Base-by-base conservation (phyloP, 2,797 vertebrate species). In the Gymnopithys bicolor region DNA sequence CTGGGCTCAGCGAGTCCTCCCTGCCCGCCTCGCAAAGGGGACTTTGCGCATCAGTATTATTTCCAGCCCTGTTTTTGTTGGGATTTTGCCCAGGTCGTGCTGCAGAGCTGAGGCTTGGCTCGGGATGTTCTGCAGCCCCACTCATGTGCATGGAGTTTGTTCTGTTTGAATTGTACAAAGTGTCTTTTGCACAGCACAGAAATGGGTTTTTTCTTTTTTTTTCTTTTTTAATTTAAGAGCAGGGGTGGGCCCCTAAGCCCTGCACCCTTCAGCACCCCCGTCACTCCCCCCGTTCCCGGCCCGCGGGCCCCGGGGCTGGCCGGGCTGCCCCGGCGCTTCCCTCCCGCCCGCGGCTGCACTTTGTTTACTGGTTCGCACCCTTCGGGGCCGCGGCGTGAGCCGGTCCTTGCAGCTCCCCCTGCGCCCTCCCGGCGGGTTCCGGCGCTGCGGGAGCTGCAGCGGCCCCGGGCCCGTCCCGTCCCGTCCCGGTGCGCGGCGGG, bases 111-210 rank as follows among this genome's bases (percentile, higher is more conserved):
- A 76, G 79, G 68, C 79, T 91, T 83, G 91, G 89, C 73, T 19
- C 10, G 92, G 88, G 78, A 30, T 28, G 27, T 45, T 79, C 75
- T 49, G 30, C 24, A 62, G 45, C 86, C 85, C 69, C 58, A 2
- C 49, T 93, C 92, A 87, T 75, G 79, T 91, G 95, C 96, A 96
- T 96, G 97, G 97, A 95, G 91, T 96, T 96, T 90, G 91, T 95
- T 97, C 94, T 95, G 97, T 96, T 97, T 90, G 95, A 96, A 93
- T 95, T 97, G 97, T 97, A 96, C 95, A 94, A 94, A 94, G 92
- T 91, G 86, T 95, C 88, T 96, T 97, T 97, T 97, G 96, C 97
- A 97, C 97, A 97, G 94, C 96, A 96, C 96, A 93, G 82, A 91
- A 76, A 81, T 78, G 75, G 45, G 13, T 56, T 55, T 70, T 66